phyloP scores from a whole-genome alignment of 2,888 invertebrate genomes.

The Sesamia inferens region DNA sequence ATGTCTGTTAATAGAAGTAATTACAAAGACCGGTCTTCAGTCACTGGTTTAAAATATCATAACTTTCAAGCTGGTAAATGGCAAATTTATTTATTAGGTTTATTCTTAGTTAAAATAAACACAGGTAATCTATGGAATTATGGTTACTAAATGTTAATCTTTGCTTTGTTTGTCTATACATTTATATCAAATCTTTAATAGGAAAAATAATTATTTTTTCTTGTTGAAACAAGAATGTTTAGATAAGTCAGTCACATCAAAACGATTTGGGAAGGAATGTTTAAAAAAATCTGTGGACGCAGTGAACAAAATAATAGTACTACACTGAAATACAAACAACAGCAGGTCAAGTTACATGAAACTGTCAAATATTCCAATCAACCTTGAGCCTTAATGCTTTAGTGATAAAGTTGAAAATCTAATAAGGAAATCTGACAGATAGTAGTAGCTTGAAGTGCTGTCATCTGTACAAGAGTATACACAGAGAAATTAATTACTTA shows the following conservation, averaged over 20 bases:
- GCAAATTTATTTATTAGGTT: not conserved
- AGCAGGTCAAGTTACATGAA: too few species aligned
- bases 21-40: slow-evolving; percentile 10
- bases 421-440: too few species aligned
- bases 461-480: too few species aligned
- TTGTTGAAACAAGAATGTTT: too few species aligned
- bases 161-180: not conserved
- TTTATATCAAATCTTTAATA: not conserved
- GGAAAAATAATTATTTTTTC: not conserved
- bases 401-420: too few species aligned
- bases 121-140: slow-evolving; percentile 5
- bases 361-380: too few species aligned
- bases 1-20: not conserved
- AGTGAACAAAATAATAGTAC: not conserved
- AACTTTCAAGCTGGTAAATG: not conserved
- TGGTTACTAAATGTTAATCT: not conserved
- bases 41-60: slow-evolving; percentile 1
- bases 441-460: too few species aligned
- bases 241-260: not conserved
- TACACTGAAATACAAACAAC: too few species aligned
- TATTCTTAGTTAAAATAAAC: slow-evolving; percentile 14
- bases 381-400: too few species aligned
- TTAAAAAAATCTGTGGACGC: not conserved
- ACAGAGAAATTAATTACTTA: too few species aligned
- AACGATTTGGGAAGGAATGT: not conserved